A percentile compares a stretch with the other conserved stretches of the same genome.
Evolutionary conservation across 2,888 invertebrate genomes (phyloP).

Genomic region (Nezara viridula): DNA sequence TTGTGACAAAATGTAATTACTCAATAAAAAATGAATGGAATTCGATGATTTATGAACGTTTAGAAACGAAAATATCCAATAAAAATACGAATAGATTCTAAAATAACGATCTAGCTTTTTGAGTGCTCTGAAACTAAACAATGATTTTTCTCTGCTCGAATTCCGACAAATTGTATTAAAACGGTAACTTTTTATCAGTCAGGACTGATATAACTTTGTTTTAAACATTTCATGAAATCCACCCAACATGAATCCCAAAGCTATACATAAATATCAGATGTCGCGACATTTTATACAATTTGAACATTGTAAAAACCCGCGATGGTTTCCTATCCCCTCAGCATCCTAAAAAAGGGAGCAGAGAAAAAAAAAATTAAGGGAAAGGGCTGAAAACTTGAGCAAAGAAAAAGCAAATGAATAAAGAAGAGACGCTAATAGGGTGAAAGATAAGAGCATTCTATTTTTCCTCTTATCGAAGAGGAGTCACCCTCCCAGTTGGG

Average conservation of each 20-base stretch:
- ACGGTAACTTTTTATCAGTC: too few relatives aligned
- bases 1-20: too few relatives aligned
- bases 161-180: too few relatives aligned
- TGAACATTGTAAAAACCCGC: neutral
- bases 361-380: neutral
- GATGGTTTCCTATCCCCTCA: neutral
- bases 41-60: too few relatives aligned
- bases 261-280: neutral
- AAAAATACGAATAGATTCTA: too few relatives aligned
- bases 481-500: neutral
- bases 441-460: slow-evolving; percentile 57
- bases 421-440: slow-evolving; percentile 59
- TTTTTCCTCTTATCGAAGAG: slow-evolving; percentile 53
- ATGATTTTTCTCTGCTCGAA: too few relatives aligned
- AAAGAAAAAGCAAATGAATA: slow-evolving; percentile 53
- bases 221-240: too few relatives aligned
- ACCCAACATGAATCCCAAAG: neutral
- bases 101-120: too few relatives aligned
- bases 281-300: neutral
- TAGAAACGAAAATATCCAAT: too few relatives aligned
- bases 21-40: too few relatives aligned
- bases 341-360: neutral
- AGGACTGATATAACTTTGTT: too few relatives aligned
- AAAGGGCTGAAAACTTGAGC: neutral
- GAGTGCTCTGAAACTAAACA: too few relatives aligned